These are phyloP conservation scores for Ptilodon capucinus DNA, from an alignment of 2,888 invertebrate species.

Conservation along the genomic window DNA sequence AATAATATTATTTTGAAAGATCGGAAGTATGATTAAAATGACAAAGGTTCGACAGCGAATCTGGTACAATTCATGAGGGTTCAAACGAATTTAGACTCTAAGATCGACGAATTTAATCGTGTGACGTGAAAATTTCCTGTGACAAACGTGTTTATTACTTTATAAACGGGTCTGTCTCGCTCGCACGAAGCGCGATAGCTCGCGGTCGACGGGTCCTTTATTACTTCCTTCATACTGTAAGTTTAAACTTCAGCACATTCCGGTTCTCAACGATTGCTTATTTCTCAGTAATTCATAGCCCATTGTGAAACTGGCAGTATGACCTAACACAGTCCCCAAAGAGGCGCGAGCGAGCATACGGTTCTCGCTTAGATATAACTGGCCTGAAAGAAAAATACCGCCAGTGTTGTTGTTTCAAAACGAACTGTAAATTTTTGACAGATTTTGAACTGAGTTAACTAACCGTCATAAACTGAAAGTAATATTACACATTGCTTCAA, in stretches of 20 bases:
- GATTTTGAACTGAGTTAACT: too few species aligned
- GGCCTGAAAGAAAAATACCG: too few species aligned
- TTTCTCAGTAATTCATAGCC: constrained; percentile 39
- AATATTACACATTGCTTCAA: too few species aligned
- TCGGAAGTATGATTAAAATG: constrained; percentile 80
- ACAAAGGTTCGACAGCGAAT: constrained; percentile 79
- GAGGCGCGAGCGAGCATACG: not conserved
- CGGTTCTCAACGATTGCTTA: constrained; percentile 37
- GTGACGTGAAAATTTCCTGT: constrained; percentile 42
- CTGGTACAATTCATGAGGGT: constrained; percentile 41
- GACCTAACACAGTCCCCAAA: constrained; percentile 14
- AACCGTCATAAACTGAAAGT: too few species aligned
- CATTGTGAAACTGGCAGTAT: constrained; percentile 33
- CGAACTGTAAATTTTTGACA: too few species aligned
- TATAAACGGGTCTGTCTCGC: constrained; percentile 59
- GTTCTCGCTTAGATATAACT: too few species aligned
- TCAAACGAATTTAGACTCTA: constrained; percentile 60
- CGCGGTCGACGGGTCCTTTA: constrained; percentile 43
- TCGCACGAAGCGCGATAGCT: constrained; percentile 46
- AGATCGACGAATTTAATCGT: constrained; percentile 41
- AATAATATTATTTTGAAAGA: constrained; percentile 80
- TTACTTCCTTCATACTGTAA: constrained; percentile 46
- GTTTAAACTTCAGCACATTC: constrained; percentile 42
- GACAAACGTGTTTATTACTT: constrained; percentile 53
- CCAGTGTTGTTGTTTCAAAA: too few species aligned